phyloP scores from a whole-genome alignment of 37 sponge, comb jelly and placozoan genomes.

The Aplysina aerophoba region DNA sequence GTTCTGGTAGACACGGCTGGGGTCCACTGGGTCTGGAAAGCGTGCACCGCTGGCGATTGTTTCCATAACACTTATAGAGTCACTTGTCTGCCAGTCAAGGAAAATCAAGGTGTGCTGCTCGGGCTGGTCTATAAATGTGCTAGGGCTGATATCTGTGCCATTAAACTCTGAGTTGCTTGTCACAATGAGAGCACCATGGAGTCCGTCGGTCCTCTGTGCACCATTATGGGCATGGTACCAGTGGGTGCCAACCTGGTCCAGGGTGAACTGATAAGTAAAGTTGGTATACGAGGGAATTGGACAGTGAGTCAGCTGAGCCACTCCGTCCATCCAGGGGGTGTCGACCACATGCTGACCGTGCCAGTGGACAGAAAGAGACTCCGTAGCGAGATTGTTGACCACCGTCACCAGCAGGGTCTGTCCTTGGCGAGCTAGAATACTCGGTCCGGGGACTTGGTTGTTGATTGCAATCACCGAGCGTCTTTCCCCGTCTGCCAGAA shows the following conservation, averaged over 20 bases:
- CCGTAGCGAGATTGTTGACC: conserved; percentile 58
- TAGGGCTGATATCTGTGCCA: not conserved
- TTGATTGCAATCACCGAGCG: not conserved
- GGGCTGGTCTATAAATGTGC: conserved; percentile 40
- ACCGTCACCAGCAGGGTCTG: conserved; percentile 35
- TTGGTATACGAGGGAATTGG: conserved; percentile 53
- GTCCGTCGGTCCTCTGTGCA: conserved; percentile 77
- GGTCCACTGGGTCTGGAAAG: not conserved
- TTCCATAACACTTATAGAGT: conserved; percentile 46
- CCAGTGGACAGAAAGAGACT: conserved; percentile 80
- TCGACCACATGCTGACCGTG: conserved; percentile 81
- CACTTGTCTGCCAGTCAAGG: conserved; percentile 73
- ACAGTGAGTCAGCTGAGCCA: conserved; percentile 65
- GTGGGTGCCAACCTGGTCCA: conserved; percentile 68
- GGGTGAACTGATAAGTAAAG: conserved; percentile 70
- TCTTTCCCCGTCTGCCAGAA: not conserved
- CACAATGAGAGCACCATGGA: conserved; percentile 77
- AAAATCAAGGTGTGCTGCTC: conserved; percentile 70
- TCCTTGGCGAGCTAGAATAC: not conserved
- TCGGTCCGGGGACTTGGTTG: not conserved
- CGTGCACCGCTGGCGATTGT: conserved; percentile 24
- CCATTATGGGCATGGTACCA: conserved; percentile 91
- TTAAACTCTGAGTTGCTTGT: not conserved
- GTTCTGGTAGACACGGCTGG: not conserved
- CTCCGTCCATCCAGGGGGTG: conserved; percentile 85